Base-by-base conservation (phyloP, 1,140 invertebrate species). In the Saccostrea glomerata region DNA sequence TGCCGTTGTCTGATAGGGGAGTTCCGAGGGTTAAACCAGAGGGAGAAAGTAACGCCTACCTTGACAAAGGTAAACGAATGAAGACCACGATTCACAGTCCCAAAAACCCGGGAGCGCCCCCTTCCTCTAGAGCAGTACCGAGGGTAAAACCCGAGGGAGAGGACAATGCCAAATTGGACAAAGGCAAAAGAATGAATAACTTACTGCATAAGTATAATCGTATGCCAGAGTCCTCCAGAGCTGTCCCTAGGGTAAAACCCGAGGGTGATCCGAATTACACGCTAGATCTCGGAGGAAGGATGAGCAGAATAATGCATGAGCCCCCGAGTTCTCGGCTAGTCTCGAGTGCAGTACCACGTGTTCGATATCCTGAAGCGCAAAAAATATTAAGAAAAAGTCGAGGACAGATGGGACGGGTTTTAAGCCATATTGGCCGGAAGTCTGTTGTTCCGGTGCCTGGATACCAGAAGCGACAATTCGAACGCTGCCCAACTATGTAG, bases 21-120 rank as follows among this genome's bases (percentile, higher is more conserved):
- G 87, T 90, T 23, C 92, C 93, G 5, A 89, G 93, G 20, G 94
- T 94, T 0, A 94, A 94, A 90, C 85, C 84, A 0, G 94, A 94
- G 82, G 94, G 89, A 0, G 91, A 92, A 63, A 91, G 91, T 5
- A 93, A 90, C 84, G 92, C 93, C 5, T 87, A 92, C 1, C 58
- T 93, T 25, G 91, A 90, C 58, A 91, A 91, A 73, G 93, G 93
- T 9, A 88, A 91, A 77, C 85, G 92, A 30, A 93, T 92, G 90
- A 91, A 90, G 54, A 84, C 58, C 17, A 86, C 93, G 12, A 70
- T 93, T 15, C 91, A 92, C 54, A 90, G 89, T 82, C 82, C 90
- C 20, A 89, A 90, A 7, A 66, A 85, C 5, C 63, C 89, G 20
- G 90, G 86, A 6, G 86, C 87, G 13, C 88, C 91, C 2, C 87